Percentiles rank a stretch among this genome's conserved stretches.
These are phyloP conservation scores for Drosophila sucinea DNA, from an alignment of 1,140 invertebrate genomes.

Conservation along the genomic window DNA sequence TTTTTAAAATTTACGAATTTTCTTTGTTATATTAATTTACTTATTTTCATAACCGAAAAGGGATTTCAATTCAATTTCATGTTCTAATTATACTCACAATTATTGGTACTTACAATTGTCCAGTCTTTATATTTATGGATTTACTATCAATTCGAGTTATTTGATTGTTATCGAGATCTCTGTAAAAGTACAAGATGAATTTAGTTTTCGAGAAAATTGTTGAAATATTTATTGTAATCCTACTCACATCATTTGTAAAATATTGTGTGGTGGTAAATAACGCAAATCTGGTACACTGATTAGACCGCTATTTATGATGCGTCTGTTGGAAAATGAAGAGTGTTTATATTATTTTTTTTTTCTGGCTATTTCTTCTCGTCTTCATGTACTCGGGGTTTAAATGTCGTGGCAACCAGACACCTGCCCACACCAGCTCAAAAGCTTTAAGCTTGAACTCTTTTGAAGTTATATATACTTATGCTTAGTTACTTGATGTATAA, in stretches of 20 bases:
- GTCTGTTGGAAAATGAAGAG: conserved; percentile 71
- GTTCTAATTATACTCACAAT: too few species aligned
- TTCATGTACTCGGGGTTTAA: background rate
- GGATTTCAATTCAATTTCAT: too few species aligned
- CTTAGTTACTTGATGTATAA: background rate
- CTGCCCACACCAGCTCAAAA: background rate
- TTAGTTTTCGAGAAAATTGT: background rate
- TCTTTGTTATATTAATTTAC: too few species aligned
- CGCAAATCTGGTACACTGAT: conserved; percentile 84
- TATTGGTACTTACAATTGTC: conserved; percentile 85
- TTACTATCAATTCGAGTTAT: conserved; percentile 84
- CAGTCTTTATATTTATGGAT: conserved; percentile 84
- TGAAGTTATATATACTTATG: background rate
- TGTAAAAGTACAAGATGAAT: conserved; percentile 49
- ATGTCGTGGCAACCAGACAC: background rate
- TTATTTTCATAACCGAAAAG: too few species aligned
- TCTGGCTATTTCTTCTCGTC: background rate
- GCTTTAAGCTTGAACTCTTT: background rate
- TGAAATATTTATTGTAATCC: background rate
- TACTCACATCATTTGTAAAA: conserved; percentile 86
- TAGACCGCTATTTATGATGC: conserved; percentile 85
- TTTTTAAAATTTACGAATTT: too few species aligned
- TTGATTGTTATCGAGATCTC: conserved; percentile 86
- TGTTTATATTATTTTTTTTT: background rate
- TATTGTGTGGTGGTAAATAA: conserved; percentile 83